Base-by-base conservation (phyloP, 2,797 vertebrate species). In the Poecile montanus region DNA sequence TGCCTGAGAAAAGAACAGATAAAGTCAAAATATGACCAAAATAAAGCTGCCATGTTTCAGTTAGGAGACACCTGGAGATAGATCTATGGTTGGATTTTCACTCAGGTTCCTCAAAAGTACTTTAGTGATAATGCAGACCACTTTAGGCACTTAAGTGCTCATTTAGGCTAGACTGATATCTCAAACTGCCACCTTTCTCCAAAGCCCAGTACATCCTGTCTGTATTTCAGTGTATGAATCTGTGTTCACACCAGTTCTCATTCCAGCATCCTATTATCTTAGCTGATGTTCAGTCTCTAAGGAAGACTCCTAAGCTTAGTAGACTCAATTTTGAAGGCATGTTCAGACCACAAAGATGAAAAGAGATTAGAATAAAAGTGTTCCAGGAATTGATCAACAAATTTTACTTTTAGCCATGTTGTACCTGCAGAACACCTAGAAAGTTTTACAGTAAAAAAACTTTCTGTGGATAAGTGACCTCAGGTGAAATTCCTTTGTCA, bases 21-120 rank as follows among this genome's bases (percentile, higher is more conserved):
- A 94, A 95, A 95, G 94, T 80, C 84, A 94, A 96, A 94, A 91
- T 92, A 92, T 78, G 71, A 87, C 89, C 61, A 75, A 96, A 97
- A 73, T 94, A 94, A 96, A 94, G 75, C 60, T 81, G 79, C 85
- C 56, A 38, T 42, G 58, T 90, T 93, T 91, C 68, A 38, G 73
- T 93, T 79, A 73, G 57, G 89, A 93, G 88, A 93, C 89, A 95
- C 76, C 89, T 82, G 60, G 68, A 92, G 61, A 89, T n/a, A 87
- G 67, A 92, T 51, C 6, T 58, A 4, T 47, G 50, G 26, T 72
- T 94, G 74, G 36, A 57, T 93, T 96, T 95, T 91, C 82, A 84
- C 42, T 76, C 40, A 3, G 18, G n/a, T 74, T 85, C 19, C 47
- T 91, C 72, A 56, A 18, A 92, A 87, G 65, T 71, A 71, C 65